Evolutionary conservation across 2,113 vertebrate genomes (phyloP), one percentile per base, ranked within the genome.

Genomic region (Phalacrocorax pelagicus): DNA sequence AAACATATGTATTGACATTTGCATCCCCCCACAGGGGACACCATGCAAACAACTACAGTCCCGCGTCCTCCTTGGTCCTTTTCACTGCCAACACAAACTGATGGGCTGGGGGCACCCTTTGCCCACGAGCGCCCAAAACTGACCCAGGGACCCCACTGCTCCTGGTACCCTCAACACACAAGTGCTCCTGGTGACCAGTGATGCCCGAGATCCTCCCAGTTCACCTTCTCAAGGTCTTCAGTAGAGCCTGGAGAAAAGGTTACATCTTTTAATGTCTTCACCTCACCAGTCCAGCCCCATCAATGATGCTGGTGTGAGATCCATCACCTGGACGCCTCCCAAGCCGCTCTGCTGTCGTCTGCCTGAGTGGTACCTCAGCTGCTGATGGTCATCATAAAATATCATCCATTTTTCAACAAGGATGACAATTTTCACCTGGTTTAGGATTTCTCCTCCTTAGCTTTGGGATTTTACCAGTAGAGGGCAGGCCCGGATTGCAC

Each of bases 401-500:
- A 32, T 21, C 44, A 5, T 21, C 22, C 40, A 3, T 4, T 72
- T 74, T 36, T 11, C 63, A 26, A n/a, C 55, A 14, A 7, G 9
- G 20, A n/a, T 24, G 70, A 40, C 29, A 15, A 23, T 19, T 80
- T 46, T 8, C 30, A 20, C 26, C 21, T 7, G 38, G 6, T 12
- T 71, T 55, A 10, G 79, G 77, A 22, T 86, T 84, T 87, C 69
- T 67, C 42, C 65, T 42, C 15, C 58, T 54, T 6, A 23, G 38
- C 42, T 12, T n/a, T 36, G 36, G 80, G 73, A 40, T 69, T 40
- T 61, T 62, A 72, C 97, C 98, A 94, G 95, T 67, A 98, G 98
- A 79, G 96, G 97, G 92, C 97, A 98, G 97, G 85, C 67, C 34
- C 65, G 69, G 80, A 97, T 94, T 73, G 87, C 67, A 19, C 44